Evolutionary conservation across 1,140 invertebrate genomes (phyloP).

Genomic region (Caenorhabditis inopinata): DNA sequence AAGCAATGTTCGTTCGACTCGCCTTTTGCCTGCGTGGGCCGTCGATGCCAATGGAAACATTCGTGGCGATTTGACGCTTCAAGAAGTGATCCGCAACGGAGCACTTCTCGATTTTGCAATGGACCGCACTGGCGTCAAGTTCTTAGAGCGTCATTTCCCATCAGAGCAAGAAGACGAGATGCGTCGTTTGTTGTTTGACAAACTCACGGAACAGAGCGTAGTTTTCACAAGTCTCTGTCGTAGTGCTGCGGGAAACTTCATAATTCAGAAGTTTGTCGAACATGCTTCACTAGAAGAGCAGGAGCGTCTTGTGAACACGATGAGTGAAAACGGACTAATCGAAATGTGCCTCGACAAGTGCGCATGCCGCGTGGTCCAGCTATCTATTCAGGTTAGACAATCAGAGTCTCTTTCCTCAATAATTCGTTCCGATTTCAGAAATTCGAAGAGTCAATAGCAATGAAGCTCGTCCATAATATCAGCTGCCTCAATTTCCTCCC

Average conservation of each 20-base stretch:
- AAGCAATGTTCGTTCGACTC: too few relatives aligned
- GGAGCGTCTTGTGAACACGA: neutral
- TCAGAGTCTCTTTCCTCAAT: too few relatives aligned
- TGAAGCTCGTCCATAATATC: neutral
- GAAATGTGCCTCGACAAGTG: neutral
- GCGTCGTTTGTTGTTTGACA: neutral
- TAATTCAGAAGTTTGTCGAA: neutral
- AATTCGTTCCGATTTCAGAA: too few relatives aligned
- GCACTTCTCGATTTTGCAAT: neutral
- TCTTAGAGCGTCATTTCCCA: neutral
- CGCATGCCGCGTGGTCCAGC: neutral
- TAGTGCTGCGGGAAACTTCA: neutral
- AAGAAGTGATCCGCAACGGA: neutral
- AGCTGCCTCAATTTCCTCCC: neutral
- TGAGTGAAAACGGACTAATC: neutral
- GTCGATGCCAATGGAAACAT: neutral
- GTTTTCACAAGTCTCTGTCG: neutral
- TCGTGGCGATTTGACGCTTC: neutral
- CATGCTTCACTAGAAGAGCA: neutral
- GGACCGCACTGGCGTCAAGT: neutral
- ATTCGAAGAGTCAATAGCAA: neutral
- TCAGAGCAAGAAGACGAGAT: neutral
- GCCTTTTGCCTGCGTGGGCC: neutral
- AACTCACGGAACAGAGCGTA: neutral
- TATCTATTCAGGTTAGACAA: too few relatives aligned